Conservation (phyloP, 2,888 invertebrate species). For the Parnassius mnemosyne region DNA sequence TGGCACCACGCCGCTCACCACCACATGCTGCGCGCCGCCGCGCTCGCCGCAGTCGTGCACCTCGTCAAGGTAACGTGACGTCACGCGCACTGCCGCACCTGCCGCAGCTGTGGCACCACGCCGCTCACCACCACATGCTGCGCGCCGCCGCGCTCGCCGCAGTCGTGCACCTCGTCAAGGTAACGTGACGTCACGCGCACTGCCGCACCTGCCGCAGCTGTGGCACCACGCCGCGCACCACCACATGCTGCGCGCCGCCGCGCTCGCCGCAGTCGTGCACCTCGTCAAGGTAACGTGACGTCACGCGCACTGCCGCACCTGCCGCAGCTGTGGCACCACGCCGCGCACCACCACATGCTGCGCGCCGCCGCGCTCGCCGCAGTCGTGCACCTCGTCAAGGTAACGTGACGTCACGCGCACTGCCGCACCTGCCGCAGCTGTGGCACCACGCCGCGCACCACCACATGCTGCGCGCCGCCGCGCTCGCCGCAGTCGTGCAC, state of each 20-base stretch:
- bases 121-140: no score
- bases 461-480: slow-evolving; percentile 93
- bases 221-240: slow-evolving; percentile 84
- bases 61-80: slow-evolving; percentile 84
- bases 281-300: slow-evolving; percentile 87
- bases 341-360: slow-evolving; percentile 46
- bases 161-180: slow-evolving; percentile 91
- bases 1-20: slow-evolving; percentile 94
- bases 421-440: slow-evolving; percentile 85
- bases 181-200: slow-evolving; percentile 36
- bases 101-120: slow-evolving; percentile 72
- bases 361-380: no score
- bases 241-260: slow-evolving; percentile 85
- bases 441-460: slow-evolving; percentile 92
- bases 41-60: slow-evolving; percentile 92
- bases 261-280: slow-evolving; percentile 91
- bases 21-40: slow-evolving; percentile 93
- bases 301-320: neutral
- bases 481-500: slow-evolving; percentile 92
- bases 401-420: slow-evolving; percentile 27
- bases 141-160: slow-evolving; percentile 87
- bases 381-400: slow-evolving; percentile 44
- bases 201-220: slow-evolving; percentile 65
- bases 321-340: slow-evolving; percentile 44
- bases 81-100: slow-evolving; percentile 81